Evolutionary conservation across 37 sponge, comb jelly and placozoan species (phyloP), one percentile per base, ranked within the genome.

Genomic region (Hexactinellida sp.): DNA sequence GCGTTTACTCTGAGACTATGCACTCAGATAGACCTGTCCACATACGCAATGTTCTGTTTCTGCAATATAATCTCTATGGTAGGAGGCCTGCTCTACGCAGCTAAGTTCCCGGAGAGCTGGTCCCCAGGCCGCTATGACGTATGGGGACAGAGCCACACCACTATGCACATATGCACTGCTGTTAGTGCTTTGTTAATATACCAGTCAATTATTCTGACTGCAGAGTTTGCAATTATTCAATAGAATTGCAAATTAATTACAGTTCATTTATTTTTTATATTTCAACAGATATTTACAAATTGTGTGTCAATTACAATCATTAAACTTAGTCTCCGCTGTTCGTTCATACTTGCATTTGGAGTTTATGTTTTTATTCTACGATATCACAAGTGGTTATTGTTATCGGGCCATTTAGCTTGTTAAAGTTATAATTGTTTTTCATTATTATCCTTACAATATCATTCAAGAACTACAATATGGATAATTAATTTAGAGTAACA

Each of bases 121-220:
- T 5, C 28, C 3, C 76, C 76, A 25, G 76, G 76, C 13, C 1
- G 25, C 13, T 63, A 25, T 63, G 76, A 63, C 13, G 34, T 63
- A 23, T 63, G 76, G 76, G 76, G 76, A n/a, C 76, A 63, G 30
- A 63, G 76, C 13, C 76, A 63, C 30, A 63, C 76, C 25, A 63
- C 76, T 3, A 63, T 63, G 76, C 76, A 63, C 13, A 28, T 63
- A 23, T 32, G 32, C 34, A 32, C 76, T n/a, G 30, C 76, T 63
- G 3, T 63, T 10, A 7, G 32, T 25, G 76, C 76, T 21, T n/a
- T 63, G 3, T 63, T 63, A 7, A 5, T 63, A 7, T 63, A 63
- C 13, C 28, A 63, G 30, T 7, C 76, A 32, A n/a, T 63, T n/a
- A 5, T 63, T 21, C 76, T 21, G 30, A 63, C 76, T 32, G 76